Evolutionary conservation across 2,888 invertebrate genomes (phyloP).

Genomic region (Seira sanloemensis): DNA sequence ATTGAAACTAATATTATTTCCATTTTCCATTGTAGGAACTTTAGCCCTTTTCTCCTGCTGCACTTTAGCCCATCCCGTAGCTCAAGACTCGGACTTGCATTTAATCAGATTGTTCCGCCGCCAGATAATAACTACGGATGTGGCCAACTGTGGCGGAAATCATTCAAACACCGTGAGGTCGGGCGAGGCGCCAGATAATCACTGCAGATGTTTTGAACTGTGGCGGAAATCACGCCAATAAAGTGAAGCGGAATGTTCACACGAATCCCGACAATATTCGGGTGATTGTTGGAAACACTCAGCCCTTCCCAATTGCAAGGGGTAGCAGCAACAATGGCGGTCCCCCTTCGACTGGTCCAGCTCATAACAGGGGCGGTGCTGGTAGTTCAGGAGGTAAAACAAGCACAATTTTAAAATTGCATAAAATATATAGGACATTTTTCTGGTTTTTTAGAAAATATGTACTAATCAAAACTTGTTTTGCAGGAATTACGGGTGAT

Average conservation of each 20-base stretch:
- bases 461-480: neutral
- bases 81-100: too few relatives aligned
- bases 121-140: neutral
- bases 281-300: constrained; percentile 1
- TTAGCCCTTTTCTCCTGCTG: neutral
- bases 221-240: constrained; percentile 9
- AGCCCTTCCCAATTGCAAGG: neutral
- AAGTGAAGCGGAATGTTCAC: neutral
- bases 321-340: neutral
- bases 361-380: too few relatives aligned
- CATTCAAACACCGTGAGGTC: neutral
- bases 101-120: too few relatives aligned
- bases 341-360: too few relatives aligned
- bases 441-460: too few relatives aligned
- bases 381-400: too few relatives aligned
- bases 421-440: too few relatives aligned
- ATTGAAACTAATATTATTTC: too few relatives aligned
- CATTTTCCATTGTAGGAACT: neutral
- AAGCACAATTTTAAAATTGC: too few relatives aligned
- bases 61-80: neutral
- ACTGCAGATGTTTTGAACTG: constrained; percentile 2
- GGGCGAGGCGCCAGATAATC: constrained; percentile 1
- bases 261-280: constrained; percentile 6
- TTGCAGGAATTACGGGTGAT: neutral
- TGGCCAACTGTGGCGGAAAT: neutral